These are phyloP conservation scores for Papilio gigon DNA, from an alignment of 2,888 invertebrate genomes.

Conservation along the genomic window DNA sequence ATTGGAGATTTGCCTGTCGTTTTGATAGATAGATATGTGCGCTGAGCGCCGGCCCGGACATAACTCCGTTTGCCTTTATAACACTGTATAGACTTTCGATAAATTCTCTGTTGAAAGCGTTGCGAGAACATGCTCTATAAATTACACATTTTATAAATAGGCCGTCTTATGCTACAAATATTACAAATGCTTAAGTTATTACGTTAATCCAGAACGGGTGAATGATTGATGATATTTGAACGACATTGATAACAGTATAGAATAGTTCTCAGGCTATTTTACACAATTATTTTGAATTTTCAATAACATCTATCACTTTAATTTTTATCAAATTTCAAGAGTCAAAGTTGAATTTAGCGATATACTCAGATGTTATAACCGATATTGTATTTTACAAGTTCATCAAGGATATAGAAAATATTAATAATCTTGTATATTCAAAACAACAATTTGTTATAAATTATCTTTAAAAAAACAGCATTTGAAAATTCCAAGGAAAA, in stretches of 20 bases:
- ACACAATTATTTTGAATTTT: too few species aligned
- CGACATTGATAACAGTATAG: too few species aligned
- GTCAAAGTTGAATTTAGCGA: too few species aligned
- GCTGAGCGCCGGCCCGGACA: slow-evolving; percentile 10
- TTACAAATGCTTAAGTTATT: too few species aligned
- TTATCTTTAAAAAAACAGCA: not conserved
- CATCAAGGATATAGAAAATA: not conserved
- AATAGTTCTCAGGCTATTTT: too few species aligned
- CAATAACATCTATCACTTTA: too few species aligned
- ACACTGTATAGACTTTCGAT: slow-evolving; percentile 5
- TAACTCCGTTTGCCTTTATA: slow-evolving; percentile 18
- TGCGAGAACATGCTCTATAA: not conserved
- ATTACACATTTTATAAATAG: not conserved
- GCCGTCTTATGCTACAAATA: not conserved
- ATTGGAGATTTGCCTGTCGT: slow-evolving; percentile 9
- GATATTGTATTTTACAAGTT: too few species aligned
- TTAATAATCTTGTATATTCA: not conserved
- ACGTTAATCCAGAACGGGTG: too few species aligned
- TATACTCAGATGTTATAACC: too few species aligned
- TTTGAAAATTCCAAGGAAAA: not conserved
- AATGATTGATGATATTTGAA: too few species aligned
- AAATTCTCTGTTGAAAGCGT: not conserved
- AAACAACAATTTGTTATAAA: not conserved
- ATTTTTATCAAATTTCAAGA: too few species aligned
- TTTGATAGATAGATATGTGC: slow-evolving; percentile 12